These are phyloP conservation scores for Drosophila pandora DNA, from an alignment of 1,140 invertebrate species.

Conservation along the genomic window DNA sequence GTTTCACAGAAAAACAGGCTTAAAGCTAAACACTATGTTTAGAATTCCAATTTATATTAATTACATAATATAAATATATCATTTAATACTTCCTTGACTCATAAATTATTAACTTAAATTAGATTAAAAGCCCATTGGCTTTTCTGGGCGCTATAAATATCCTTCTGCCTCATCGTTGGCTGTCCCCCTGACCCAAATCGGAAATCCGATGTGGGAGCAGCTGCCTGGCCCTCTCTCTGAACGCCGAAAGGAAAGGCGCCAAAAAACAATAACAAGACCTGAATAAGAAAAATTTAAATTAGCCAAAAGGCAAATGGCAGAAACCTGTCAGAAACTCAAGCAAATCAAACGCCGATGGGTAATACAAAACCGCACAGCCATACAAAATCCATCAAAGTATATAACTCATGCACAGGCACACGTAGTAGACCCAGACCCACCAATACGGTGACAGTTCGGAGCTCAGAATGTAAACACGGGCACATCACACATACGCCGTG, in stretches of 20 bases:
- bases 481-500: conserved; percentile 72
- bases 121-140: conserved; percentile 4
- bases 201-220: conserved; percentile 25
- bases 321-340: conserved; percentile 65
- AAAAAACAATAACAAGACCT: conserved; percentile 22
- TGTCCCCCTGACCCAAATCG: conserved; percentile 33
- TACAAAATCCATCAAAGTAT: conserved; percentile 47
- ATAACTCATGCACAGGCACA: conserved; percentile 20
- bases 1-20: neutral
- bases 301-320: conserved; percentile 40
- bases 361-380: conserved; percentile 69
- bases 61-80: too few relatives aligned
- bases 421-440: neutral
- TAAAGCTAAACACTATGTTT: too few relatives aligned
- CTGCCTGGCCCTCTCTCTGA: conserved; percentile 21
- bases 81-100: too few relatives aligned
- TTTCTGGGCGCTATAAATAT: conserved; percentile 9
- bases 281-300: conserved; percentile 41
- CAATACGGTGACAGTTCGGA: conserved; percentile 7
- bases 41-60: too few relatives aligned
- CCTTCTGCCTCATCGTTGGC: conserved; percentile 25
- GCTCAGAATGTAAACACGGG: conserved; percentile 57
- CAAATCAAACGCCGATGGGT: conserved; percentile 66
- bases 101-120: conserved; percentile 11
- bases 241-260: conserved; percentile 16